Evolutionary conservation across 2,888 invertebrate genomes (phyloP), one percentile per base, ranked within the genome.

Genomic region (Laspeyria flexula): DNA sequence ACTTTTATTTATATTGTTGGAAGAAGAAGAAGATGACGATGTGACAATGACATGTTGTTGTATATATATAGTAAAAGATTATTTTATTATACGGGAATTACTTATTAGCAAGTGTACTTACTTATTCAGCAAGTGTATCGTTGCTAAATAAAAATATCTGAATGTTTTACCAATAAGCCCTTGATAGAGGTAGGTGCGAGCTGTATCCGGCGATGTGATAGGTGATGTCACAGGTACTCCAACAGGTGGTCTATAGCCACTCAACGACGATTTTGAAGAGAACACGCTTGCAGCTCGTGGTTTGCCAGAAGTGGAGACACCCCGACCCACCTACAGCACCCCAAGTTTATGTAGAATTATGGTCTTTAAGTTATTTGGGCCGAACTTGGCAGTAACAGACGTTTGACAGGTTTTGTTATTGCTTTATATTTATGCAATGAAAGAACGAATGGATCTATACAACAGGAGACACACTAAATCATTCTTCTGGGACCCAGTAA

Each of bases 161-260:
- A 35, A 38, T 16, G 38, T 12, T 42, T 88, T 93, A 76, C 95
- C 95, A 62, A 95, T 86, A 43, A 95, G 88, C 76, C 98, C 98
- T 89, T 99, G 98, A 82, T 97, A 99, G 6, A 99, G 91, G 81
- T 99, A 99, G 0, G 97, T 97, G 60, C 98, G 93, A 0, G 96
- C 95, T 16, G 96, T 95, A 65, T 98, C 98, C 0, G 98, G 98
- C 46, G 97, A 98, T 0, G 97, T 96, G n/a, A 97, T 95, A 0
- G 96, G 95, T 2, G 96, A 96, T 10, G 96, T 96, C 60, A 96
- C 96, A 35, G 97, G 95, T 73, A 98, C 94, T 1, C 84, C 83
- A 2, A 71, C 75, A 0, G 43, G 97, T 96, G 98, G 98, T 4
- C 98, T 94, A 79, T 97, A 86, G 29, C 96, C 96, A 78, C 97